Base-by-base conservation (phyloP, 2,888 invertebrate genomes). In the Fragum whitleyi region DNA sequence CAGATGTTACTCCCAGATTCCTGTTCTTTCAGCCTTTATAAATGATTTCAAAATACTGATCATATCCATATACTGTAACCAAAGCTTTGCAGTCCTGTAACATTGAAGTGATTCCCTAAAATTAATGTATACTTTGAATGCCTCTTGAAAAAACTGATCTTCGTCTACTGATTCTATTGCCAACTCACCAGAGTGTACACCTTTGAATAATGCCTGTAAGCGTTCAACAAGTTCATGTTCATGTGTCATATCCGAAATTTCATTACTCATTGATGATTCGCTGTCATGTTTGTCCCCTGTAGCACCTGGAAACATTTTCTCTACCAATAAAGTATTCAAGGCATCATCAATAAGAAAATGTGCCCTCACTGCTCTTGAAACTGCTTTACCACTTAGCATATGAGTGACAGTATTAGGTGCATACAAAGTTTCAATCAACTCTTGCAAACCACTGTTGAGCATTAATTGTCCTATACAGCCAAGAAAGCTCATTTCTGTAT, bases 381-480 rank as follows among this genome's bases (percentile, higher is more conserved):
- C 71, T 23, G 85, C 81, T 74, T 90, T 90, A n/a, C 89, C 88
- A 81, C 57, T 79, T 6, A 89, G 67, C 80, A 90, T 89, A 61
- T 89, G 87, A n/a, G 23, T 29, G 14, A 90, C 88, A 11, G 89
- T 76, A 65, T 86, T 86, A 28, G 73, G 67, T 16, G 86, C 88
- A 87, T 87, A 90, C 7, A 89, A 80, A 21, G 78, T 70, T 65
- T 82, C 85, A 3, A 90, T 61, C 5, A 90, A 62, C 73, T 90
- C 88, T 55, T 85, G 28, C 32, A 90, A 61, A 2, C 89, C 90
- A 57, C 88, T 83, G 39, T 85, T 80, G 14, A 26, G 29, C 85
- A 79, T 82, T 0, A 82, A 9, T 47, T 74, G 67, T 16, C 90
- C 90, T 69, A 90, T 89, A 23, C 78, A 75, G 28, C 88, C n/a